Evolutionary conservation across 2,113 vertebrate species (phyloP).

Genomic region (Gobius niger): DNA sequence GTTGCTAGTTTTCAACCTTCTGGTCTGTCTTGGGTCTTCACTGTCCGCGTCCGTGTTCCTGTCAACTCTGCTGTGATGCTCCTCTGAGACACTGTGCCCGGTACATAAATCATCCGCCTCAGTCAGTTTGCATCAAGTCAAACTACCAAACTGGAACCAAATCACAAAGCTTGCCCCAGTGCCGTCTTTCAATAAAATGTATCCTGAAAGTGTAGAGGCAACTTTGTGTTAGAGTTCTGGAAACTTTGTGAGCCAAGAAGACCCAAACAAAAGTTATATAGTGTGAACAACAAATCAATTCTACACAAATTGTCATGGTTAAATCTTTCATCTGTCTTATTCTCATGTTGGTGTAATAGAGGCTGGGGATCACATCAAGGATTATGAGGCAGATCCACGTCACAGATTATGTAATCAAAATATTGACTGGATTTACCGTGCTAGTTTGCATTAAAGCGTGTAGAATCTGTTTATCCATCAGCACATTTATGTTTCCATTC

Average conservation of each 20-base stretch:
- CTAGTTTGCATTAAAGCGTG: conserved; percentile 18
- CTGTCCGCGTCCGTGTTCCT: conserved; percentile 8
- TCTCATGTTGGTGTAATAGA: too few species aligned
- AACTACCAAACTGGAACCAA: not conserved
- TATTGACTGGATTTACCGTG: conserved; percentile 43
- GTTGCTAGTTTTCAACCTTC: not conserved
- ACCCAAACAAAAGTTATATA: too few species aligned
- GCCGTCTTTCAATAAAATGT: too few species aligned
- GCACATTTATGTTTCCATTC: conserved; percentile 1
- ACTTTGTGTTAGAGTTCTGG: too few species aligned
- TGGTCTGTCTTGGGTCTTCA: conserved; percentile 15
- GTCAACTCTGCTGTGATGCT: conserved; percentile 41
- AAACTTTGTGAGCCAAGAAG: too few species aligned
- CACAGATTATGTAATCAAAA: conserved; percentile 48
- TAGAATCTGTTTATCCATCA: conserved; percentile 12
- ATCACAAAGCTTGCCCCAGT: not conserved
- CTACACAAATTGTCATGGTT: too few species aligned
- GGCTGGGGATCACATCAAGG: conserved; percentile 16
- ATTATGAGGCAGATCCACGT: conserved; percentile 42
- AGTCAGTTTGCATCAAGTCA: conserved; percentile 24
- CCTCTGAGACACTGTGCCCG: conserved; percentile 15
- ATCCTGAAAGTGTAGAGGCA: too few species aligned
- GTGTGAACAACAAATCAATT: too few species aligned
- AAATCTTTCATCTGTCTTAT: too few species aligned
- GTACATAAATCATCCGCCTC: conserved; percentile 54